Conservation (phyloP, 2,888 invertebrate species). For the Epinotia bilunana region DNA sequence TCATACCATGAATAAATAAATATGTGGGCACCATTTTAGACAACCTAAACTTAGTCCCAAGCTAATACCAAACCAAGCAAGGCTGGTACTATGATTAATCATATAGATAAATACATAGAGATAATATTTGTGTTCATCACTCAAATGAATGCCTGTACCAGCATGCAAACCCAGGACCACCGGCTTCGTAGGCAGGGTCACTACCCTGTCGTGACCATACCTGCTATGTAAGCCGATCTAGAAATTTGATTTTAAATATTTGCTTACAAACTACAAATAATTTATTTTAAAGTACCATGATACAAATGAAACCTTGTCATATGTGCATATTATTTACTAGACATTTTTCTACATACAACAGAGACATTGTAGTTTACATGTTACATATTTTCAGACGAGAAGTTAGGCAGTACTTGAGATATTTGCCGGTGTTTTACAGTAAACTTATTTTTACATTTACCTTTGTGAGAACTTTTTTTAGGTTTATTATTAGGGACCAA, state of each 20-base stretch:
- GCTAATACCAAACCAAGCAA: no score
- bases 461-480: conserved; percentile 58
- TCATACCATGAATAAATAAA: no score
- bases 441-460: conserved; percentile 66
- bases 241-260: neutral
- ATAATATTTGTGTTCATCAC: no score
- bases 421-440: conserved; percentile 59
- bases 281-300: neutral
- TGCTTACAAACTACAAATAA: neutral
- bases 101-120: no score
- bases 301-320: neutral
- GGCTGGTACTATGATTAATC: no score
- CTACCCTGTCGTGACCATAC: no score
- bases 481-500: conserved; percentile 51
- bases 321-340: neutral
- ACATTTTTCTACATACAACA: conserved; percentile 4
- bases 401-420: conserved; percentile 47
- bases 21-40: no score
- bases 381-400: conserved; percentile 34
- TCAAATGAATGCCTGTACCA: no score
- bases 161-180: no score
- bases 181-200: no score
- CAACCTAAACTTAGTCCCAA: no score
- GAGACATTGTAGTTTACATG: neutral
- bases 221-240: neutral